These are phyloP conservation scores for Pseudochromis fuscus DNA, from an alignment of 2,797 vertebrate genomes.

Conservation along the genomic window DNA sequence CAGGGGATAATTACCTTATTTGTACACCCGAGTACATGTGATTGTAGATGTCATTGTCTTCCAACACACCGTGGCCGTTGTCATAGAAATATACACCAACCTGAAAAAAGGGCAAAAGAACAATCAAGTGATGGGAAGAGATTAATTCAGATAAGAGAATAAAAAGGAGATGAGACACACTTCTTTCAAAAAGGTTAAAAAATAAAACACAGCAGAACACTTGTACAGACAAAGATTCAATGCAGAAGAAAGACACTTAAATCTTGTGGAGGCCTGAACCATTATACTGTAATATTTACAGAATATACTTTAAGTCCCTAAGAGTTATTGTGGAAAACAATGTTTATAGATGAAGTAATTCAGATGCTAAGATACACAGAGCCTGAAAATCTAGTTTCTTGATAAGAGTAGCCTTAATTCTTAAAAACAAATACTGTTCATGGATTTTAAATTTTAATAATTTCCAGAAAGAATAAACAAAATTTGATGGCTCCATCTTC, in stretches of 20 bases:
- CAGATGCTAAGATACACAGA: too few species aligned
- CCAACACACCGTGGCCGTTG: conserved; percentile 98
- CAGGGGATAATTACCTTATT: conserved; percentile 87
- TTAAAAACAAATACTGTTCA: too few species aligned
- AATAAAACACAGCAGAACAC: not conserved
- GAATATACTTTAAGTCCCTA: not conserved
- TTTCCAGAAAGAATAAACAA: not conserved
- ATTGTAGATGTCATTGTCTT: conserved; percentile 99
- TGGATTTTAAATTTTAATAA: not conserved
- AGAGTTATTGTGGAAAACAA: too few species aligned
- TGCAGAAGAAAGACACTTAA: not conserved
- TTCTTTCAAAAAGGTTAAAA: too few species aligned
- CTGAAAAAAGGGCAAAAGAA: conserved; percentile 57
- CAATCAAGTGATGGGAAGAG: not conserved
- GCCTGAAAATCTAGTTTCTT: not conserved
- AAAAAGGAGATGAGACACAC: too few species aligned
- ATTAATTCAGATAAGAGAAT: not conserved
- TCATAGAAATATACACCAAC: conserved; percentile 99
- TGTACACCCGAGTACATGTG: conserved; percentile 99
- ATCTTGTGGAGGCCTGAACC: not conserved
- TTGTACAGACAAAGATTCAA: not conserved
- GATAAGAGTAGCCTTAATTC: not conserved
- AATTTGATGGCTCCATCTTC: too few species aligned
- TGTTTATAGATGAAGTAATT: too few species aligned
- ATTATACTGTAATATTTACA: not conserved